Conservation (phyloP, 1,140 invertebrate species). For the Drosophila biarmipes region DNA sequence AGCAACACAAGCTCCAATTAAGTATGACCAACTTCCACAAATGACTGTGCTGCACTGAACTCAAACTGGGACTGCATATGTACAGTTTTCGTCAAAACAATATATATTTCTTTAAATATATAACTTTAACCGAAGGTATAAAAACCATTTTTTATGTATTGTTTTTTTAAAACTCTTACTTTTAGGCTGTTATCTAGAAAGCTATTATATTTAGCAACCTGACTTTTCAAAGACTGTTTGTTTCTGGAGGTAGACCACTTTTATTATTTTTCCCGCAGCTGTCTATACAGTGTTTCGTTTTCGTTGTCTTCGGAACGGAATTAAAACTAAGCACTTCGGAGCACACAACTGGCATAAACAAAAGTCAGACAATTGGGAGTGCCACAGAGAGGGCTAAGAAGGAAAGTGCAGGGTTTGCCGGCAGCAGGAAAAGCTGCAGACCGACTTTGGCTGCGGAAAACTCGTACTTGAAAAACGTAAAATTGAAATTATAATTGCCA, state of each 20-base stretch:
- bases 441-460: conserved; percentile 32
- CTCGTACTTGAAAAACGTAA: conserved; percentile 74
- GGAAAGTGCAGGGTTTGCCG: conserved; percentile 1
- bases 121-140: background rate
- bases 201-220: background rate
- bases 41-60: conserved; percentile 16
- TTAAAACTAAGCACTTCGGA: conserved; percentile 76
- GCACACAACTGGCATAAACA: conserved; percentile 74
- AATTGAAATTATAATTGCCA: conserved; percentile 80
- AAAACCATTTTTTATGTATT: too few species aligned
- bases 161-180: too few species aligned
- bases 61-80: background rate
- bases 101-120: background rate
- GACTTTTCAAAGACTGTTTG: background rate
- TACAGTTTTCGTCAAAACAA: background rate
- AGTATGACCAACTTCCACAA: conserved; percentile 35
- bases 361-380: conserved; percentile 37
- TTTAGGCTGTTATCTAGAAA: too few species aligned
- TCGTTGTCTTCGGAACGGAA: conserved; percentile 62
- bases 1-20: conserved; percentile 49
- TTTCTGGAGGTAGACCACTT: background rate
- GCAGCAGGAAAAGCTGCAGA: conserved; percentile 16
- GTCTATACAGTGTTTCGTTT: conserved; percentile 35
- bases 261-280: conserved; percentile 16
- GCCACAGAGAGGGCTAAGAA: background rate